phyloP scores from a whole-genome alignment of 2,888 invertebrate species.

The Watsonalla cultraria region DNA sequence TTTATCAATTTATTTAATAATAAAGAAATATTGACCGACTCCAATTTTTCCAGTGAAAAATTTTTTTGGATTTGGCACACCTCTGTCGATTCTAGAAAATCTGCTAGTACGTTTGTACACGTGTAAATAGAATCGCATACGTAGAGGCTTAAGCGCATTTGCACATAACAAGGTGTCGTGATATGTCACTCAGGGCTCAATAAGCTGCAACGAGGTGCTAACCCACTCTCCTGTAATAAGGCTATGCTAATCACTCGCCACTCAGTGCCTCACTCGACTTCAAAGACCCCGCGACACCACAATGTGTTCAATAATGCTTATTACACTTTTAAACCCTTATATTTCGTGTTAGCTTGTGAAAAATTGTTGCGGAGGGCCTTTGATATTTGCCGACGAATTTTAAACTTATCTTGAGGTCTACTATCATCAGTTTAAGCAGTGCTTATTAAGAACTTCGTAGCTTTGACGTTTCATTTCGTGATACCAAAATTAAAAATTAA shows the following conservation, averaged over 20 bases:
- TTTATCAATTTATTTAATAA: too few species aligned
- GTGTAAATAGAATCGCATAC: not conserved
- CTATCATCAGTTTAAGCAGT: too few species aligned
- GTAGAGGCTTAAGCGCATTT: not conserved
- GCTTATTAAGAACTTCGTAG: too few species aligned
- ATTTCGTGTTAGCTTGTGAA: not conserved
- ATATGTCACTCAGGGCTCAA: constrained; percentile 14
- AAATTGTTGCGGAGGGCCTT: not conserved
- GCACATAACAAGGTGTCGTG: not conserved
- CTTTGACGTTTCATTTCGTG: too few species aligned
- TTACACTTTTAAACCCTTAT: constrained; percentile 5
- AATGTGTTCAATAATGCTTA: constrained; percentile 19
- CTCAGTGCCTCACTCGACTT: constrained; percentile 19
- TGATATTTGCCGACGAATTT: not conserved
- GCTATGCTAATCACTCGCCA: constrained; percentile 44
- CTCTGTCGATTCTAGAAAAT: too few species aligned
- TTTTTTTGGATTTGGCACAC: too few species aligned
- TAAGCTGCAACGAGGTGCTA: constrained; percentile 38
- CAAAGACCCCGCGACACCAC: constrained; percentile 13
- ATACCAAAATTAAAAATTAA: too few species aligned
- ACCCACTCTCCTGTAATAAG: constrained; percentile 41
- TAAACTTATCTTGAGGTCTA: too few species aligned
- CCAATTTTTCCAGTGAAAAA: too few species aligned
- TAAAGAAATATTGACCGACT: too few species aligned
- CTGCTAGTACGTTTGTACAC: too few species aligned